Percentiles rank a stretch among this genome's conserved stretches.
Conservation (phyloP, 2,888 invertebrate species). For the Criorhina ranunculi region DNA sequence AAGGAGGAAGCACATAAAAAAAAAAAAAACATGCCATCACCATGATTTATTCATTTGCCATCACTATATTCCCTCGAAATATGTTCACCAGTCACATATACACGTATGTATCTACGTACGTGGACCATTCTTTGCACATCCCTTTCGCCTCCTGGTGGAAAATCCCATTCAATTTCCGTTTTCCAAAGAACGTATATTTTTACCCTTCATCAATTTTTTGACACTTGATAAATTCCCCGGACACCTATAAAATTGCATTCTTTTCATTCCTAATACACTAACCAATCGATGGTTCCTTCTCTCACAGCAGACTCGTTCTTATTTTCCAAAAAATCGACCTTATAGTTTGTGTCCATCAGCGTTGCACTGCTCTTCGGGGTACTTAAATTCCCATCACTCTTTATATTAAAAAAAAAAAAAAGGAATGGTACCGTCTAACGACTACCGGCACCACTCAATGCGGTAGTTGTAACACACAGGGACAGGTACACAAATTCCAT, state of each 20-base stretch:
- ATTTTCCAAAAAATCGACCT: neutral
- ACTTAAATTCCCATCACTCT: constrained; percentile 73
- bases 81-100: constrained; percentile 7
- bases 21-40: constrained; percentile 13
- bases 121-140: neutral
- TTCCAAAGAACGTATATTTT: constrained; percentile 26
- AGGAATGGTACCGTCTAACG: neutral
- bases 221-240: constrained; percentile 82
- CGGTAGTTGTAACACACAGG: constrained; percentile 50
- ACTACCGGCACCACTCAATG: constrained; percentile 47
- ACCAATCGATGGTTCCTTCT: constrained; percentile 48
- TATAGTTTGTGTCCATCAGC: constrained; percentile 13
- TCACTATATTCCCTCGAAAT: constrained; percentile 26
- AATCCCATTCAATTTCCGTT: constrained; percentile 65
- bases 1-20: constrained; percentile 33
- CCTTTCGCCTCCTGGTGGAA: neutral
- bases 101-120: neutral
- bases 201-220: constrained; percentile 73
- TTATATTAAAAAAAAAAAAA: constrained; percentile 22
- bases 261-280: constrained; percentile 68
- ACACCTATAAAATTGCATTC: constrained; percentile 84
- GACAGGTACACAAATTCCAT: constrained; percentile 65
- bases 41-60: constrained; percentile 69
- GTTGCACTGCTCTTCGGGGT: constrained; percentile 49
- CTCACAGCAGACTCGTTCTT: too few species aligned